Conservation (phyloP, 2,797 vertebrate species). For the Cryptoblepharus egeriae region DNA sequence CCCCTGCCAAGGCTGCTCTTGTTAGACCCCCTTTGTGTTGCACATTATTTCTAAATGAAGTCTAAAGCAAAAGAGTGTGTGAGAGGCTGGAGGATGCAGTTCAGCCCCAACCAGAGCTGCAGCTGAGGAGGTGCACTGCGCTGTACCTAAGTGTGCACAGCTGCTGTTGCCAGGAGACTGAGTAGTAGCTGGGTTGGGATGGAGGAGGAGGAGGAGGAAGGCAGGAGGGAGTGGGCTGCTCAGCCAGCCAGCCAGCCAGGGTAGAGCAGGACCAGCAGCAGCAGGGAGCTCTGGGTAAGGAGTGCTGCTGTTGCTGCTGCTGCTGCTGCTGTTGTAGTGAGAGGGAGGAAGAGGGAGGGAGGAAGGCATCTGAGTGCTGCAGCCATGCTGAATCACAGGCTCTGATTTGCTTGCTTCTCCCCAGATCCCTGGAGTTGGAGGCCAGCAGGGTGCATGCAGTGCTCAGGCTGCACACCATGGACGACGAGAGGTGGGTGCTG, state of each 20-base stretch:
- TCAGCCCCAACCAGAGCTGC: too few relatives aligned
- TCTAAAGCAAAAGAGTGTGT: too few relatives aligned
- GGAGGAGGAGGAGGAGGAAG: slow-evolving; percentile 45
- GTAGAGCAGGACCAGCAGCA: slow-evolving; percentile 50
- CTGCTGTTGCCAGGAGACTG: slow-evolving; percentile 73
- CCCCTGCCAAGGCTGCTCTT: too few relatives aligned
- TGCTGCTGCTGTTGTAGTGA: slow-evolving; percentile 53
- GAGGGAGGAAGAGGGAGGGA: slow-evolving; percentile 53
- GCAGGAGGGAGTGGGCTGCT: slow-evolving; percentile 70
- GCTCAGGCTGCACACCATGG: slow-evolving; percentile 72
- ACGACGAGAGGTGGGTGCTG: slow-evolving; percentile 75
- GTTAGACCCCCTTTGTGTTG: not conserved
- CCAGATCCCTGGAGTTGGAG: slow-evolving; percentile 37
- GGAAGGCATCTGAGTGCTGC: slow-evolving; percentile 50
- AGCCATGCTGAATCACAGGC: slow-evolving; percentile 70
- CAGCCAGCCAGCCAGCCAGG: too few relatives aligned
- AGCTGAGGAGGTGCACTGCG: slow-evolving; percentile 49
- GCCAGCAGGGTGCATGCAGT: slow-evolving; percentile 31
- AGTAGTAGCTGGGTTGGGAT: slow-evolving; percentile 47
- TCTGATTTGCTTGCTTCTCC: slow-evolving; percentile 44
- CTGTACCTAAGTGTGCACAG: slow-evolving; percentile 28
- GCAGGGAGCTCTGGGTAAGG: slow-evolving; percentile 76
- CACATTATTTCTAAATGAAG: not conserved
- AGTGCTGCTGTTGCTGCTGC: slow-evolving; percentile 51
- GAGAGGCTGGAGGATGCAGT: slow-evolving; percentile 60